phyloP scores from a whole-genome alignment of 2,888 invertebrate genomes.

The Trichogramma dendrolimi region DNA sequence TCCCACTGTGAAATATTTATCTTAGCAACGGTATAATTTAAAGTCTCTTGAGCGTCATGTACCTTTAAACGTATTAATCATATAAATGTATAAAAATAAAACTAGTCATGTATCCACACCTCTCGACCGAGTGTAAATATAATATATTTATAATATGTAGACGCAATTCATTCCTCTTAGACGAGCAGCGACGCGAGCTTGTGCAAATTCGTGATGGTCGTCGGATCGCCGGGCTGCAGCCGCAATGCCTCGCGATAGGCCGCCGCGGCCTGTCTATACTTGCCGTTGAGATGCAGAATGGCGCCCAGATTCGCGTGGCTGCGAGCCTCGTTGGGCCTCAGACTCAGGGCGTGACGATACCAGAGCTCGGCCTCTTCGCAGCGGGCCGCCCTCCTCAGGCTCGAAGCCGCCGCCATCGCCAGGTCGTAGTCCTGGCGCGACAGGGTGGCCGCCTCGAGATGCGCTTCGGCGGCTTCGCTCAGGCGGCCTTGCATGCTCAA shows the following conservation, averaged over 20 bases:
- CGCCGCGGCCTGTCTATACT: conserved; percentile 79
- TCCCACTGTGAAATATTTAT: too few species aligned
- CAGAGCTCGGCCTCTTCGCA: conserved; percentile 80
- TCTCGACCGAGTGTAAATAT: too few species aligned
- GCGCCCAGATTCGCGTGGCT: conserved; percentile 94
- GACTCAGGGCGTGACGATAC: conserved; percentile 68
- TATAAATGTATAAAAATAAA: too few species aligned
- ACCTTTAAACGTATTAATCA: too few species aligned
- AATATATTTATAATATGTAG: too few species aligned
- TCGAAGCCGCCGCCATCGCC: conserved; percentile 83
- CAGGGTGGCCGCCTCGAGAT: conserved; percentile 73
- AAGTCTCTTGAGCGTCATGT: too few species aligned
- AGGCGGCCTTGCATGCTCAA: conserved; percentile 74
- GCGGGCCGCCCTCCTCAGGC: conserved; percentile 75
- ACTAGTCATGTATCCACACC: too few species aligned
- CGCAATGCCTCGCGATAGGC: conserved; percentile 82
- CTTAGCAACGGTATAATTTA: too few species aligned
- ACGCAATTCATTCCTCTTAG: background rate
- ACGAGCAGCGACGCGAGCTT: conserved; percentile 62
- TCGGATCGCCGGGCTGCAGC: conserved; percentile 82
- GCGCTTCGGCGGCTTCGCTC: conserved; percentile 77
- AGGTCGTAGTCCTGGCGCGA: conserved; percentile 77
- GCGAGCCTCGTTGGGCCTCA: conserved; percentile 71
- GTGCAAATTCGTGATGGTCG: conserved; percentile 84
- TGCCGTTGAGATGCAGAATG: conserved; percentile 88